Percentiles rank a stretch among this genome's conserved stretches.
Evolutionary conservation across 2,797 vertebrate species (phyloP).

Genomic region (Taeniopygia guttata): DNA sequence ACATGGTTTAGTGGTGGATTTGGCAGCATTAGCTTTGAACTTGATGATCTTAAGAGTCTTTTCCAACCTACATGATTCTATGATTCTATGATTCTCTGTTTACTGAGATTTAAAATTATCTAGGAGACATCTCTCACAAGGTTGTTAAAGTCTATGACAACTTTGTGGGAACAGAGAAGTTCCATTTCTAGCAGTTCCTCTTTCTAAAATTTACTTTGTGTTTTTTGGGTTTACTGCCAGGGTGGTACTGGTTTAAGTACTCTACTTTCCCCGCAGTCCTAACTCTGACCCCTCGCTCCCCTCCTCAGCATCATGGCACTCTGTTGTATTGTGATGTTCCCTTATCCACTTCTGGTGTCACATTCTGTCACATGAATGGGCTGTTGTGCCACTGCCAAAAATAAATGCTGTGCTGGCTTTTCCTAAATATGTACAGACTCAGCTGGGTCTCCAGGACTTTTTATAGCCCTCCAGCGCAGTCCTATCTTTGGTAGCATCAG

Average conservation of each 20-base stretch:
- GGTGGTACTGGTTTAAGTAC: not conserved
- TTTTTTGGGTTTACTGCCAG: not conserved
- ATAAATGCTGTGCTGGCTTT: constrained; percentile 31
- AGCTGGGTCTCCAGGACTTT: constrained; percentile 39
- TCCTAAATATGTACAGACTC: not conserved
- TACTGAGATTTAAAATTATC: not conserved
- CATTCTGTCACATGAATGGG: not conserved
- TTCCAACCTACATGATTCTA: not conserved
- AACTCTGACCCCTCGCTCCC: not conserved
- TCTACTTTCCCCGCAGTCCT: not conserved
- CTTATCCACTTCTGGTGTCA: not conserved
- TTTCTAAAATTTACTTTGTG: not conserved
- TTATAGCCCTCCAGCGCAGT: constrained; percentile 26
- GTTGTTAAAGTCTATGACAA: not conserved
- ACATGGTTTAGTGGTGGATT: not conserved
- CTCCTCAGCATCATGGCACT: not conserved
- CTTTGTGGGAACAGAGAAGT: not conserved
- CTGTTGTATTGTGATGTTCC: not conserved
- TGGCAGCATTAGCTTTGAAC: not conserved
- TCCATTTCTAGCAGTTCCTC: not conserved
- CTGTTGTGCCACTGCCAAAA: not conserved
- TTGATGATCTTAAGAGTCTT: not conserved
- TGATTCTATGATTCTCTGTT: not conserved
- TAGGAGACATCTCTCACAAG: not conserved
- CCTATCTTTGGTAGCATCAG: constrained; percentile 48